Conservation (phyloP, 2,113 vertebrate species). For the Gracilinanus agilis region DNA sequence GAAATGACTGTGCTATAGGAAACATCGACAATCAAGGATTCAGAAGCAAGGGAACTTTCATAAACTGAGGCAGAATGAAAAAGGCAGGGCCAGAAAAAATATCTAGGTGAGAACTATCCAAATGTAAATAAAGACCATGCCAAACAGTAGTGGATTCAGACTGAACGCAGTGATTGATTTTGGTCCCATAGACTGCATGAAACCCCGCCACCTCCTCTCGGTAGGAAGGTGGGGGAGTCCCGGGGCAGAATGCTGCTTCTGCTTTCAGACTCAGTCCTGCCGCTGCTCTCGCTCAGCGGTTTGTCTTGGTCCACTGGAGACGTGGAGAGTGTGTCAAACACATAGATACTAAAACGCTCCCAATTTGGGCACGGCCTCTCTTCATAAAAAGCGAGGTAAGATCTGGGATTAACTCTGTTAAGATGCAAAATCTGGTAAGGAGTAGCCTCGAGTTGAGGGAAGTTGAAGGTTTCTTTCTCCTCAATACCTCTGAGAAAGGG, state of each 20-base stretch:
- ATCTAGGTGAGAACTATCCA: fast-evolving
- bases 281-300: not conserved
- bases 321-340: no score
- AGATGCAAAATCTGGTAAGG: not conserved
- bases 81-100: not conserved
- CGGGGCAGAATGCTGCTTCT: not conserved
- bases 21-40: not conserved
- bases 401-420: not conserved
- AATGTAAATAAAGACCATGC: not conserved
- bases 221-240: not conserved
- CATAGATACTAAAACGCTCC: not conserved
- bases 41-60: not conserved
- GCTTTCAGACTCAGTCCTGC: not conserved
- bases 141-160: not conserved
- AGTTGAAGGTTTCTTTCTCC: not conserved
- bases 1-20: not conserved
- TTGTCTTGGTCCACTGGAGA: not conserved
- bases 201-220: not conserved
- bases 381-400: not conserved
- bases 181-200: not conserved
- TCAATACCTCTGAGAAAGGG: not conserved
- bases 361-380: not conserved
- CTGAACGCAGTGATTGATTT: not conserved
- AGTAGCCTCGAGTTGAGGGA: not conserved
- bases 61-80: not conserved